Conservation (phyloP, 1,140 invertebrate genomes). For the Trissolcus basalis region DNA sequence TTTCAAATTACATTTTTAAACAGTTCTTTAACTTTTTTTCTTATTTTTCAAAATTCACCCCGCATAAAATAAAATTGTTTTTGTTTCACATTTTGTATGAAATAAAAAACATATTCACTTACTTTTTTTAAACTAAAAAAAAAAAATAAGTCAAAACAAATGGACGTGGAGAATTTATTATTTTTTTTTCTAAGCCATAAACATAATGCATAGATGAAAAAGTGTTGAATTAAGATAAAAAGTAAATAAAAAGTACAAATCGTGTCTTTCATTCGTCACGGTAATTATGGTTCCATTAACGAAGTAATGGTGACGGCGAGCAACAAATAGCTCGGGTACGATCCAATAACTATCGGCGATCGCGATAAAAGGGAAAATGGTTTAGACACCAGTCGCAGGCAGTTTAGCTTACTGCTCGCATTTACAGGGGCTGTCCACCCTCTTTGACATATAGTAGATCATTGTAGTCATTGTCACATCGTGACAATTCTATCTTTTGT, state of each 20-base stretch:
- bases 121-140: no score
- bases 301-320: constrained; percentile 60
- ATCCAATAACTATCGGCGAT: constrained; percentile 71
- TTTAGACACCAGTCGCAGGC: constrained; percentile 70
- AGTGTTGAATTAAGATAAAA: neutral
- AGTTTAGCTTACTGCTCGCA: constrained; percentile 65
- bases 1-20: neutral
- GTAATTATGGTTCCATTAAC: constrained; percentile 75
- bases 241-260: constrained; percentile 5
- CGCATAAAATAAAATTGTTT: no score
- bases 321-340: constrained; percentile 71
- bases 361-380: constrained; percentile 70
- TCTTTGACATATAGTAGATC: constrained; percentile 66
- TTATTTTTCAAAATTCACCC: no score
- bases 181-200: no score
- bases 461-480: constrained; percentile 70
- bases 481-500: constrained; percentile 61
- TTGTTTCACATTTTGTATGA: no score
- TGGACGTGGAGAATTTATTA: no score
- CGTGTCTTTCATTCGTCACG: constrained; percentile 66
- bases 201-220: neutral
- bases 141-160: no score
- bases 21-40: no score
- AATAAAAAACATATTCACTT: no score
- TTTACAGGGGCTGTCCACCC: constrained; percentile 57